These are phyloP conservation scores for Ferdinandea cuprea DNA, from an alignment of 2,888 invertebrate species.

Conservation along the genomic window DNA sequence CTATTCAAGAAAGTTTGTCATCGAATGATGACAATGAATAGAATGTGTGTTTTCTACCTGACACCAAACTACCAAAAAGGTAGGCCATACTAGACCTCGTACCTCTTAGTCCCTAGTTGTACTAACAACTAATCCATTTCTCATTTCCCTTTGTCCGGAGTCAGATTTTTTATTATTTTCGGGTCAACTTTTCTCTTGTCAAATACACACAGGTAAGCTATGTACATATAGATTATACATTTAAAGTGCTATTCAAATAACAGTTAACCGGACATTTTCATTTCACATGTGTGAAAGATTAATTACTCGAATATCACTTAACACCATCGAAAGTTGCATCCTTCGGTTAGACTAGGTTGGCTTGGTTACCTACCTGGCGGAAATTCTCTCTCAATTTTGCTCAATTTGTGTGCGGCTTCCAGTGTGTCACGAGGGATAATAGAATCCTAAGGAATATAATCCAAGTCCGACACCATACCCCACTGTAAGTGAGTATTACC, in stretches of 20 bases:
- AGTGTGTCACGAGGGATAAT: slow-evolving; percentile 24
- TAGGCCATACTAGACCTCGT: no score
- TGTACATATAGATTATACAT: no score
- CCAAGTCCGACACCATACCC: neutral
- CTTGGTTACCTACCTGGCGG: slow-evolving; percentile 22
- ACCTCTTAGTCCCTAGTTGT: no score
- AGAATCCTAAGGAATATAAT: slow-evolving; percentile 15
- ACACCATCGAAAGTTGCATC: slow-evolving; percentile 73
- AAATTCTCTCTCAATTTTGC: slow-evolving; percentile 26
- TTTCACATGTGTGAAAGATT: slow-evolving; percentile 66
- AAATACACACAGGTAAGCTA: no score
- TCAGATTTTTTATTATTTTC: no score
- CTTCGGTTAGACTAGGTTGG: slow-evolving; percentile 20
- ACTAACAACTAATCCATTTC: no score
- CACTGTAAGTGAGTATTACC: neutral
- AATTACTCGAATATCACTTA: slow-evolving; percentile 72
- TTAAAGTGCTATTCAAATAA: slow-evolving; percentile 38
- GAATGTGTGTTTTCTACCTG: no score
- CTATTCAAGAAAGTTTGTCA: no score
- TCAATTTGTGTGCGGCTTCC: slow-evolving; percentile 27
- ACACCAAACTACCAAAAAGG: no score
- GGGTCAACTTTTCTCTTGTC: slow-evolving; percentile 10
- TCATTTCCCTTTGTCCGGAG: no score
- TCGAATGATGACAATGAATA: no score
- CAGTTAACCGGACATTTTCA: slow-evolving; percentile 50